phyloP scores from a whole-genome alignment of 2,888 invertebrate species.

The Onthophagus sagittarius region DNA sequence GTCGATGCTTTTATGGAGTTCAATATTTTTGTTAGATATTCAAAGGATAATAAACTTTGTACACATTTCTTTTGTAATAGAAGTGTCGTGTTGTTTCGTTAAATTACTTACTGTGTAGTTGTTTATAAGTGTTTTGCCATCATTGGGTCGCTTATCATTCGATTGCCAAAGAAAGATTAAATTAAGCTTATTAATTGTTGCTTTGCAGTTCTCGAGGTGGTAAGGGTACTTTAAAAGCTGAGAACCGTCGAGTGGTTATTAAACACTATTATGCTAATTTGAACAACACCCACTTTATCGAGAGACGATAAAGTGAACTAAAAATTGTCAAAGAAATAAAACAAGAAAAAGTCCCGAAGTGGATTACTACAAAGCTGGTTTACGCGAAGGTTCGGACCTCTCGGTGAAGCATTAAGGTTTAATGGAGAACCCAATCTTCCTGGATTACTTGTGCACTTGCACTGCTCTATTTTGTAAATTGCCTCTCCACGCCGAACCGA shows the following conservation, averaged over 20 bases:
- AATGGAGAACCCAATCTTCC: neutral
- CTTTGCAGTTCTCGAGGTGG: too few relatives aligned
- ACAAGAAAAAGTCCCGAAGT: neutral
- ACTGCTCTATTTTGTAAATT: neutral
- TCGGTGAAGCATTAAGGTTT: neutral
- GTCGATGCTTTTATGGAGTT: too few relatives aligned
- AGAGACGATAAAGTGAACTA: too few relatives aligned
- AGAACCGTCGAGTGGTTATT: too few relatives aligned
- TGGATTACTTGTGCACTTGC: neutral
- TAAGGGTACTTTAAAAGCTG: too few relatives aligned
- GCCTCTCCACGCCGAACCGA: neutral
- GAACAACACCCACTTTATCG: too few relatives aligned
- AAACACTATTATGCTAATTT: too few relatives aligned
- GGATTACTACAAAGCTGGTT: neutral
- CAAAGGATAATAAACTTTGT: too few relatives aligned
- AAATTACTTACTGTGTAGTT: neutral
- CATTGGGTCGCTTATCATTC: neutral
- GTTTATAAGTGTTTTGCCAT: neutral
- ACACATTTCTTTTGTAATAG: neutral
- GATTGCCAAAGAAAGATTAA: neutral
- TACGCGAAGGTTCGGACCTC: neutral
- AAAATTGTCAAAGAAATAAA: neutral
- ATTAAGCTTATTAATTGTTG: neutral
- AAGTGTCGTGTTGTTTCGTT: neutral
- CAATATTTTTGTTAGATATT: too few relatives aligned